These are phyloP conservation scores for Scaptodrosophila lebanonensis DNA, from an alignment of 1,140 invertebrate genomes.

Conservation along the genomic window DNA sequence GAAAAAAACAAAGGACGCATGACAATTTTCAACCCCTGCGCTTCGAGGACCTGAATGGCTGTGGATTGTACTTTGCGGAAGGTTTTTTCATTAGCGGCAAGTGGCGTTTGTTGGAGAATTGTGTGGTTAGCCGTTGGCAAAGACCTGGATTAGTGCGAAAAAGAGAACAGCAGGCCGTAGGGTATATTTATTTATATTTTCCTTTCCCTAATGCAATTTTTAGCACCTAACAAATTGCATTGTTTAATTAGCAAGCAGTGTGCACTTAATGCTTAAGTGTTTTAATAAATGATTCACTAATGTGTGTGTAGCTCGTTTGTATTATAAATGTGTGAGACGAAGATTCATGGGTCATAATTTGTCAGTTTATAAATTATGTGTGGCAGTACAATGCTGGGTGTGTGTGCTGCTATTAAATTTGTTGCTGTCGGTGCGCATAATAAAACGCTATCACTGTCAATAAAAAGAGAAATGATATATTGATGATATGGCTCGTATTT, in stretches of 20 bases:
- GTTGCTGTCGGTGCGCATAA: slow-evolving; percentile 30
- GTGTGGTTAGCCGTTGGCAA: not conserved
- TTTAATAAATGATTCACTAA: not conserved
- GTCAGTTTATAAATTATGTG: not conserved
- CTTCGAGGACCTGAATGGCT: not conserved
- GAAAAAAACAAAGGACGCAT: not conserved
- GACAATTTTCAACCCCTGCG: not conserved
- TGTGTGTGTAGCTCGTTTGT: too few relatives aligned
- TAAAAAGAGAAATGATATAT: slow-evolving; percentile 56
- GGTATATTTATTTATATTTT: too few relatives aligned
- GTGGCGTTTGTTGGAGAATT: slow-evolving; percentile 2
- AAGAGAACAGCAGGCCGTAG: too few relatives aligned
- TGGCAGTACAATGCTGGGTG: not conserved
- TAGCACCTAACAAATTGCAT: too few relatives aligned
- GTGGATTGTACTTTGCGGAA: not conserved
- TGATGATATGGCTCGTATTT: slow-evolving; percentile 53
- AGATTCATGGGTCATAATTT: not conserved
- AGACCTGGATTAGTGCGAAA: not conserved
- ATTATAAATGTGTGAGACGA: not conserved
- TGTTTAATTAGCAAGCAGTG: too few relatives aligned
- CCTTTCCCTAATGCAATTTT: too few relatives aligned
- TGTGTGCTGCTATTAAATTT: slow-evolving; percentile 32
- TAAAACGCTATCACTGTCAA: slow-evolving; percentile 45
- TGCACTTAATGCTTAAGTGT: slow-evolving; percentile 1
- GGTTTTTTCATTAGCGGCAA: not conserved